Percentiles rank a stretch among this genome's conserved stretches.
Conservation (phyloP, 23 tunicate species). For the Corella eumyota region DNA sequence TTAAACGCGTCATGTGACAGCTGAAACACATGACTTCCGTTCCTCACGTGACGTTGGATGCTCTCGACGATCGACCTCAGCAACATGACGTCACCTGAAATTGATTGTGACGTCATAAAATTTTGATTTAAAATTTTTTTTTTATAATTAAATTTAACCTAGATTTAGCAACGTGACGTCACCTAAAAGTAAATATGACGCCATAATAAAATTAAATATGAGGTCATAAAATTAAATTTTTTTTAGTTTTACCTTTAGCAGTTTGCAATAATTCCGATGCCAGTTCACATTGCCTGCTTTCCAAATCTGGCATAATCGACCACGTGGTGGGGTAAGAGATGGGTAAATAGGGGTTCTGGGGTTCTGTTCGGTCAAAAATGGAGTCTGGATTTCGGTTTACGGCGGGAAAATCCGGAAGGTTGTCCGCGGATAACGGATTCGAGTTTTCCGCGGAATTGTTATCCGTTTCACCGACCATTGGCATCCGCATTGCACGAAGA, state of each 20-base stretch:
- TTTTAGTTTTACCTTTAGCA: conserved; percentile 45
- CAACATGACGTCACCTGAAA: conserved; percentile 56
- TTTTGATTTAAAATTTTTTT: not conserved
- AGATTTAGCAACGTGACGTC: too few relatives aligned
- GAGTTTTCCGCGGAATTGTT: too few relatives aligned
- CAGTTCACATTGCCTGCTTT: conserved; percentile 37
- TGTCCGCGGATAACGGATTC: too few relatives aligned
- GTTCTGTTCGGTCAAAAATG: too few relatives aligned
- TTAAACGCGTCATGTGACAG: conserved; percentile 63
- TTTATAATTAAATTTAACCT: not conserved
- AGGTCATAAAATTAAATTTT: too few relatives aligned
- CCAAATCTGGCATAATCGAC: conserved; percentile 42
- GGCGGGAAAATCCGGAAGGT: too few relatives aligned
- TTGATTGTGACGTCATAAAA: not conserved
- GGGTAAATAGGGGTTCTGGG: too few relatives aligned
- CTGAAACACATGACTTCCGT: conserved; percentile 49
- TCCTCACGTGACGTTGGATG: conserved; percentile 39
- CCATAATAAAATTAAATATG: too few relatives aligned
- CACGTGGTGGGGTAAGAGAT: conserved; percentile 21
- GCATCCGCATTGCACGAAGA: conserved; percentile 52
- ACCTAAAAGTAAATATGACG: too few relatives aligned
- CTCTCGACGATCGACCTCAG: conserved; percentile 52
- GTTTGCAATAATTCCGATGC: conserved; percentile 49
- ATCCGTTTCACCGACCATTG: conserved; percentile 23
- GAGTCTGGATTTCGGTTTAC: too few relatives aligned